Evolutionary conservation across 1,140 invertebrate genomes (phyloP).

Genomic region (Nixonia krombeini): DNA sequence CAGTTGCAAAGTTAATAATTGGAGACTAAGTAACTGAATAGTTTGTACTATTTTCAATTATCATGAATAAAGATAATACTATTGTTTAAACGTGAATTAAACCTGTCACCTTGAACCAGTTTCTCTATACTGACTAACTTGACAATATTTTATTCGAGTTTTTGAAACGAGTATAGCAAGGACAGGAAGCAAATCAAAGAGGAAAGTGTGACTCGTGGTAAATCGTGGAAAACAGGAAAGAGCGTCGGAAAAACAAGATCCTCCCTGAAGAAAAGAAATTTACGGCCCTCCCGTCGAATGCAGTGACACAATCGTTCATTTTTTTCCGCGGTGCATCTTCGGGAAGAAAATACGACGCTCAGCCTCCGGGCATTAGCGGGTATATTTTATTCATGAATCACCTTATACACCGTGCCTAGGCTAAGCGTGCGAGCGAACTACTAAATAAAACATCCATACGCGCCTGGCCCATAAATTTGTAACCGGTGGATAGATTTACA

Average conservation of each 20-base stretch:
- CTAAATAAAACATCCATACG: conserved; percentile 72
- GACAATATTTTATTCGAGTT: too few relatives aligned
- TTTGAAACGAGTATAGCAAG: too few relatives aligned
- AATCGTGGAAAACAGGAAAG: conserved; percentile 21
- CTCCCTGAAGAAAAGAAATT: conserved; percentile 38
- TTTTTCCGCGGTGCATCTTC: conserved; percentile 57
- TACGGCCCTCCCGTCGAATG: conserved; percentile 60
- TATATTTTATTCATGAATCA: conserved; percentile 72
- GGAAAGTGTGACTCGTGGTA: too few relatives aligned
- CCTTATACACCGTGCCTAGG: conserved; percentile 62
- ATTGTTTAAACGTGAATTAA: too few relatives aligned
- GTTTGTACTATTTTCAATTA: too few relatives aligned
- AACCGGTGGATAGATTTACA: conserved; percentile 71
- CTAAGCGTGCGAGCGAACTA: conserved; percentile 62
- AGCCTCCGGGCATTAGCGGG: conserved; percentile 67
- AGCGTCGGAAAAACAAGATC: conserved; percentile 19
- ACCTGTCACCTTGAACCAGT: too few relatives aligned
- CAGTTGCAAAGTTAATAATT: too few relatives aligned
- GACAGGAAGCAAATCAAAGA: too few relatives aligned
- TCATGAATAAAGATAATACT: too few relatives aligned
- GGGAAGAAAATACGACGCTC: conserved; percentile 66
- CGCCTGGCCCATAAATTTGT: conserved; percentile 68
- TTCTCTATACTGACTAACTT: too few relatives aligned
- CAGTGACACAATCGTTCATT: conserved; percentile 58
- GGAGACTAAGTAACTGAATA: too few relatives aligned